phyloP scores from a whole-genome alignment of 2,888 invertebrate genomes.

The Hyles lineata region DNA sequence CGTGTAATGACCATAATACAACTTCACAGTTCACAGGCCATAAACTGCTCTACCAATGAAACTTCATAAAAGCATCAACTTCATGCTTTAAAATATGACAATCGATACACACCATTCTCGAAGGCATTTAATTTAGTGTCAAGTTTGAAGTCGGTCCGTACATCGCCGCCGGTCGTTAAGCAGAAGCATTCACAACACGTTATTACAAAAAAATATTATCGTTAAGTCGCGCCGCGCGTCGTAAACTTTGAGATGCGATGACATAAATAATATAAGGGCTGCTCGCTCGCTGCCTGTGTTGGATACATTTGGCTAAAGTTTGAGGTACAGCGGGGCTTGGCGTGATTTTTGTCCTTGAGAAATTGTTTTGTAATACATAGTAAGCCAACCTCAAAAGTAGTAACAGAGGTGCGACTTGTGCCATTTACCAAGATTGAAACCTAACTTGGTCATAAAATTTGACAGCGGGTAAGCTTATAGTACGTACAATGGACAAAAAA shows the following conservation, averaged over 20 bases:
- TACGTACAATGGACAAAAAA: too few relatives aligned
- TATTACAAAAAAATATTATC: constrained; percentile 68
- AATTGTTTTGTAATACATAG: neutral
- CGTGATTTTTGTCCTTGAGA: neutral
- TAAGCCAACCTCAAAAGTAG: neutral
- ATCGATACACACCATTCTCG: constrained; percentile 10
- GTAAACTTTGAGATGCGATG: constrained; percentile 66
- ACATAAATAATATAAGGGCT: constrained; percentile 78
- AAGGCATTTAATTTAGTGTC: constrained; percentile 12
- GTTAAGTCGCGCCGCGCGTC: constrained; percentile 60
- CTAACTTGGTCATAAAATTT: too few relatives aligned
- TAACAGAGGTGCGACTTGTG: too few relatives aligned
- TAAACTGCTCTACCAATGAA: neutral
- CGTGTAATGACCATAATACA: too few relatives aligned
- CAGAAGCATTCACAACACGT: constrained; percentile 61
- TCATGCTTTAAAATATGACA: neutral
- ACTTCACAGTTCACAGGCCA: neutral
- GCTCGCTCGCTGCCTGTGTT: constrained; percentile 59
- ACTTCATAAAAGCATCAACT: neutral
- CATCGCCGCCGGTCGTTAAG: constrained; percentile 43
- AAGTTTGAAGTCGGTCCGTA: constrained; percentile 33
- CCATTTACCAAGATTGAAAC: too few relatives aligned
- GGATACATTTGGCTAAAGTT: constrained; percentile 32
- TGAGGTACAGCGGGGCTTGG: neutral
- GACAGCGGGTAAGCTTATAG: too few relatives aligned